Evolutionary conservation across 2,797 vertebrate species (phyloP).

Genomic region (Gephyroberyx darwinii): DNA sequence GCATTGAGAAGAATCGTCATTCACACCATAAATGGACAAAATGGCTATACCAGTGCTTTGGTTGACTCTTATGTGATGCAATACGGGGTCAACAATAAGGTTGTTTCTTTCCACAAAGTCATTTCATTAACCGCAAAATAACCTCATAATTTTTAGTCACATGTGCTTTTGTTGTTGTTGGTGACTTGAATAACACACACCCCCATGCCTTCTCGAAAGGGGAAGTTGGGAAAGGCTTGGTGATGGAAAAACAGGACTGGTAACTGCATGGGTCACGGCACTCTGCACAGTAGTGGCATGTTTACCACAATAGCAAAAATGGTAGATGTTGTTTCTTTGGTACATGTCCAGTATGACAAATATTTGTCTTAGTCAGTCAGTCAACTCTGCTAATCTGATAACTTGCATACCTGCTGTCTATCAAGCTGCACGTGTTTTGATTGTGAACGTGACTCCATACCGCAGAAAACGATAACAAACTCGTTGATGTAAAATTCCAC

Average conservation of each 20-base stretch:
- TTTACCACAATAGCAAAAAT: slow-evolving; percentile 11
- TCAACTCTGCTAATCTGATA: neutral
- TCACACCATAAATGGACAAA: too few relatives aligned
- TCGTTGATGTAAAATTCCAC: neutral
- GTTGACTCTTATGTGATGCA: too few relatives aligned
- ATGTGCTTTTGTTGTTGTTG: slow-evolving; percentile 22
- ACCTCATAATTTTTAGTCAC: neutral
- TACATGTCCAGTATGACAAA: slow-evolving; percentile 9
- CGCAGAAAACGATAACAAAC: neutral
- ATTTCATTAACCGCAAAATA: too few relatives aligned
- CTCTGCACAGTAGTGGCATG: slow-evolving; percentile 4
- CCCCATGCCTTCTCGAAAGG: neutral
- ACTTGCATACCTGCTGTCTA: slow-evolving; percentile 7
- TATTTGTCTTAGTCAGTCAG: slow-evolving; percentile 9
- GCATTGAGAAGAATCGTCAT: too few relatives aligned
- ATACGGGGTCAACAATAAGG: too few relatives aligned
- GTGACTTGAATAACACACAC: neutral
- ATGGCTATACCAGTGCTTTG: too few relatives aligned
- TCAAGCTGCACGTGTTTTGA: neutral
- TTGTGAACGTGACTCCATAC: neutral
- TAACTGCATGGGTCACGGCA: neutral
- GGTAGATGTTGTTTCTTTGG: neutral
- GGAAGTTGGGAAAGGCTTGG: slow-evolving; percentile 34
- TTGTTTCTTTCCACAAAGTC: too few relatives aligned
- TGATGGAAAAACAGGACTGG: slow-evolving; percentile 53